These are phyloP conservation scores for Vulpes ferrilata DNA, from an alignment of 2,113 vertebrate genomes.

Conservation along the genomic window DNA sequence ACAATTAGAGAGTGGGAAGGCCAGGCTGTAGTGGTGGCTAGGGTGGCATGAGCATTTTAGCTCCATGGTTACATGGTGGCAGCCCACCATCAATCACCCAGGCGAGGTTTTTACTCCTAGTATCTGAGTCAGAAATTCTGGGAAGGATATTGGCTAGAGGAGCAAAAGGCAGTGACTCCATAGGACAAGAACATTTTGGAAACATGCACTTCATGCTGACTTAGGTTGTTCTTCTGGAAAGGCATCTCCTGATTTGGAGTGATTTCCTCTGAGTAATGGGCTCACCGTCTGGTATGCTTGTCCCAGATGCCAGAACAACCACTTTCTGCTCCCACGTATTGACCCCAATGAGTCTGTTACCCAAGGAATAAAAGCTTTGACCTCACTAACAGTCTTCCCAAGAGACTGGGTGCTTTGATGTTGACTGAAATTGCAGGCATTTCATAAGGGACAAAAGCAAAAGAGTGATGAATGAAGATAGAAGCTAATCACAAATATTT, in stretches of 20 bases:
- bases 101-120: background rate
- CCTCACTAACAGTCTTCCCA: background rate
- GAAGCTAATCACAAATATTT: background rate
- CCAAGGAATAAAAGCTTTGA: background rate
- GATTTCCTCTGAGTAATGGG: too few relatives aligned
- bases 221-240: background rate
- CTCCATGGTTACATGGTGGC: too few relatives aligned
- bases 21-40: fast-evolving
- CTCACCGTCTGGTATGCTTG: background rate
- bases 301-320: too few relatives aligned
- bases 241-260: too few relatives aligned
- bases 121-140: background rate
- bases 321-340: background rate
- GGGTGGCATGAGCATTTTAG: too few relatives aligned
- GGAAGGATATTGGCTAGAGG: background rate
- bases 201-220: background rate
- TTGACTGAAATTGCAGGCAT: background rate
- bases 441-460: background rate
- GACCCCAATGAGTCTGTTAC: background rate
- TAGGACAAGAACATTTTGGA: background rate
- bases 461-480: background rate
- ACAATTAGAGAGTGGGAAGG: background rate
- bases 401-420: background rate
- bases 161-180: background rate
- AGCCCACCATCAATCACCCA: background rate